These are phyloP conservation scores for Sebastes elongatus DNA, from an alignment of 2,797 vertebrate genomes.

Conservation along the genomic window DNA sequence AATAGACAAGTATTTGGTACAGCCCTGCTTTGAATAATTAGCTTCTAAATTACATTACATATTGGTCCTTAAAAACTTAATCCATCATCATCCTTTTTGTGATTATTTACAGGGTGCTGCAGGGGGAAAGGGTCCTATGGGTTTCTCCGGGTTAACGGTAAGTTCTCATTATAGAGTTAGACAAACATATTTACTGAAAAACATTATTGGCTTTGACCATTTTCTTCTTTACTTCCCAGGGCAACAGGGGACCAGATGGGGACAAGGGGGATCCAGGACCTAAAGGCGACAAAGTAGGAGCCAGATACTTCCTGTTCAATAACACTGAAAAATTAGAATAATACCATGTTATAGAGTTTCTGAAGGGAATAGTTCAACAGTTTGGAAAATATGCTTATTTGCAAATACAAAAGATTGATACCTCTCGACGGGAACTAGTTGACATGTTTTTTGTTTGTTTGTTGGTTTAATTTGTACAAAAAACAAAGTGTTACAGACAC, in stretches of 20 bases:
- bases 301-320: neutral
- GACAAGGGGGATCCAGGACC: slow-evolving; percentile 84
- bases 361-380: neutral
- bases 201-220: neutral
- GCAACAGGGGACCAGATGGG: slow-evolving; percentile 80
- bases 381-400: neutral
- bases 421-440: neutral
- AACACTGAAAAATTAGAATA: neutral
- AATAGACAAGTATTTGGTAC: no score
- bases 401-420: neutral
- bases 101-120: slow-evolving; percentile 77
- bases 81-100: neutral
- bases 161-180: slow-evolving; percentile 19
- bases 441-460: no score
- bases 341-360: neutral
- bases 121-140: slow-evolving; percentile 80
- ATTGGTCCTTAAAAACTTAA: neutral
- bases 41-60: neutral
- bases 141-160: slow-evolving; percentile 81
- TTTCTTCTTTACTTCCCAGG: slow-evolving; percentile 72
- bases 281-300: slow-evolving; percentile 86
- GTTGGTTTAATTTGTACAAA: no score
- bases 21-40: neutral
- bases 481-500: no score
- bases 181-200: neutral